Base-by-base conservation (phyloP, 1,140 invertebrate species). In the Heliconius himera region DNA sequence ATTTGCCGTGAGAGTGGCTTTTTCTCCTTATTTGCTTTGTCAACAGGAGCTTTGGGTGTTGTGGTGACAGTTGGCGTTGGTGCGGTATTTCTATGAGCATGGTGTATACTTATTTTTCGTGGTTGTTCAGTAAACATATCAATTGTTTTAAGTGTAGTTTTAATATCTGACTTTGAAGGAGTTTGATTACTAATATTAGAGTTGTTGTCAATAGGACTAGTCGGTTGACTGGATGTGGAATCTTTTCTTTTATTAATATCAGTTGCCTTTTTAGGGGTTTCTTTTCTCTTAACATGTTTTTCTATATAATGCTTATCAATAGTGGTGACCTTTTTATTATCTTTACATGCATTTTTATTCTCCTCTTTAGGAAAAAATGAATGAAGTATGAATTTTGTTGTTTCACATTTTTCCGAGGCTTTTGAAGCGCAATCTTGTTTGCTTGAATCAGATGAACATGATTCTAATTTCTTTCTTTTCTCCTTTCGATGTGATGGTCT, bases 401-500 rank as follows among this genome's bases (percentile, higher is more conserved):
- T 56, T 71, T 85, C 82, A 77, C 80, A 83, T 85, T 88, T 87
- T 51, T 91, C 88, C 66, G 75, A 73, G 36, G 80, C 54, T 77
- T 89, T 93, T 79, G 77, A 82, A 79, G 81, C 79, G 79, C 77
- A 88, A 60, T 87, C 84, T 60, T 87, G 82, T 78, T 88, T 89
- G 46, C 77, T 82, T 22, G 82, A 18, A n/a, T 91, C 86, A 60
- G 79, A 36, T 74, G 72, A 33, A 84, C 36, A 56, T 8, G 76
- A 79, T 73, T 91, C 85, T 78, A 84, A 84, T 93, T 94, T 94
- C 82, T 93, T 94, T 22, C 91, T 87, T 84, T 94, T 94, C 88
- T 94, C 93, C 87, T 94, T 94, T 71, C 92, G 89, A 87, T 94
- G 91, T 38, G 89, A 92, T 70, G 91, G 89, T 82, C 85, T 90